Conservation (phyloP, 2,888 invertebrate genomes). For the Phlogophora meticulosa region DNA sequence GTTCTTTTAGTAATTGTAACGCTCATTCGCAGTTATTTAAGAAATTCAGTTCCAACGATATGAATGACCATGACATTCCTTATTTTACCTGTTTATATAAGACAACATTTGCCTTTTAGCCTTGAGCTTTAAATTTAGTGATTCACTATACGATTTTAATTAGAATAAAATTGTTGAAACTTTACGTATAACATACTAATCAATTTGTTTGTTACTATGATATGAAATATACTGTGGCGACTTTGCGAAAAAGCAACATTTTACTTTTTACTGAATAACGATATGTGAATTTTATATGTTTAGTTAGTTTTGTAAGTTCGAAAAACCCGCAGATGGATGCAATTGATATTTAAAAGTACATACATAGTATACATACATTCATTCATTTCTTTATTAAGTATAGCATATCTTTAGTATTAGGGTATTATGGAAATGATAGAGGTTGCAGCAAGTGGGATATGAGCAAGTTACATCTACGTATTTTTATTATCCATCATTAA, state of each 20-base stretch:
- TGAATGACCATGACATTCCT: conserved; percentile 72
- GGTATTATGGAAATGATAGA: conserved; percentile 39
- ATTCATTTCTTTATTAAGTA: conserved; percentile 55
- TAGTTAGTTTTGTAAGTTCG: conserved; percentile 50
- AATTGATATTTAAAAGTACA: conserved; percentile 68
- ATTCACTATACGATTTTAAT: conserved; percentile 61
- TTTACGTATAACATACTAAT: conserved; percentile 50
- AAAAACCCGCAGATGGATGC: conserved; percentile 58
- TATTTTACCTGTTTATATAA: conserved; percentile 68
- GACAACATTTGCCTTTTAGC: conserved; percentile 66
- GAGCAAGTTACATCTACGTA: conserved; percentile 40
- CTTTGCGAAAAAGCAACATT: conserved; percentile 57
- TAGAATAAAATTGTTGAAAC: conserved; percentile 62
- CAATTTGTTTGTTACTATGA: conserved; percentile 56
- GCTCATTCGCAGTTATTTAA: conserved; percentile 66
- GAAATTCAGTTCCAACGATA: conserved; percentile 67
- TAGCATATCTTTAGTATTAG: conserved; percentile 55
- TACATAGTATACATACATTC: conserved; percentile 59
- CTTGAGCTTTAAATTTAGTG: conserved; percentile 68
- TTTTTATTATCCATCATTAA: conserved; percentile 27
- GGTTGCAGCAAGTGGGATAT: conserved; percentile 39
- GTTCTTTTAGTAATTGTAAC: conserved; percentile 58
- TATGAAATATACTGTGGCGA: conserved; percentile 55
- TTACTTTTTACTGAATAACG: conserved; percentile 47
- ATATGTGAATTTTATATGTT: conserved; percentile 46